These are phyloP conservation scores for Coptodon rendalli DNA, from an alignment of 2,113 vertebrate genomes.

Conservation along the genomic window DNA sequence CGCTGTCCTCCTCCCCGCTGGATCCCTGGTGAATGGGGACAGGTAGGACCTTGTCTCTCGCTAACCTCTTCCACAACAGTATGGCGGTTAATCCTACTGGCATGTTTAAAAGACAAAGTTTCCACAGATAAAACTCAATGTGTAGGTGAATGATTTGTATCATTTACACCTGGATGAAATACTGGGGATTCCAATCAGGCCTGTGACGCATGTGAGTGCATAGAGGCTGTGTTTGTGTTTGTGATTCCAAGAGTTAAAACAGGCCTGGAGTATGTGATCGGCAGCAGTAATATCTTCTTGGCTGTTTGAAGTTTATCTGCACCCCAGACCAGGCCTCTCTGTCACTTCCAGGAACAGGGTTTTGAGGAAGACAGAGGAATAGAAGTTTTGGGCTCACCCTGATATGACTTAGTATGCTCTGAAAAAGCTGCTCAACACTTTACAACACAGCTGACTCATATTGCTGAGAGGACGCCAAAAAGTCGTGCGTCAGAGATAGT, in stretches of 20 bases:
- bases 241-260: slow-evolving; percentile 3
- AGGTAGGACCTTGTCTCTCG: slow-evolving; percentile 70
- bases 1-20: slow-evolving; percentile 94
- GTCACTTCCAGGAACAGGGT: slow-evolving; percentile 62
- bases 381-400: slow-evolving; percentile 31
- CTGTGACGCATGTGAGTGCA: slow-evolving; percentile 1
- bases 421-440: slow-evolving; percentile 15
- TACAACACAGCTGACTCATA: slow-evolving; percentile 49
- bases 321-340: slow-evolving; percentile 28
- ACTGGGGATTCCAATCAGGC: slow-evolving; percentile 59
- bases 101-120: background rate
- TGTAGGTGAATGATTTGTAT: slow-evolving; percentile 43
- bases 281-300: slow-evolving; percentile 28
- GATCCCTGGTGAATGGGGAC: slow-evolving; percentile 96
- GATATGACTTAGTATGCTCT: slow-evolving; percentile 25
- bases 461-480: slow-evolving; percentile 6
- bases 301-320: slow-evolving; percentile 68
- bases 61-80: background rate
- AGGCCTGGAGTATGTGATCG: slow-evolving; percentile 47
- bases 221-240: background rate
- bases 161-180: slow-evolving; percentile 67
- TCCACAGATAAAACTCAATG: slow-evolving; percentile 2
- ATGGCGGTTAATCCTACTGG: background rate
- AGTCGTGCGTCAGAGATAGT: slow-evolving; percentile 42
- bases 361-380: slow-evolving; percentile 47